Evolutionary conservation across 2,113 vertebrate genomes (phyloP).

Genomic region (Lasiurus borealis): DNA sequence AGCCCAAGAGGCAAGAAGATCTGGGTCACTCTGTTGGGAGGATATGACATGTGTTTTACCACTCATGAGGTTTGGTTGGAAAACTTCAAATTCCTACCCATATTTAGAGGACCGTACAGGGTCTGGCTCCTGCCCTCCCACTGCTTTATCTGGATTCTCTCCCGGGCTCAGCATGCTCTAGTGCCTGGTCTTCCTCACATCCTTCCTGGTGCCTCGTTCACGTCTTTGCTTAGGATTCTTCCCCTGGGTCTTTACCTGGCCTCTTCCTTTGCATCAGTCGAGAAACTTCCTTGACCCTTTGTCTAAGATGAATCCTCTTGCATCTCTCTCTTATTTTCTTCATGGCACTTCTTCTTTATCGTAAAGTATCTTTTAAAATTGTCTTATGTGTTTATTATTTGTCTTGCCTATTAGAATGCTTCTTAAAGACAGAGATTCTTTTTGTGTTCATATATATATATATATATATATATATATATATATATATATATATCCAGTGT

Average conservation of each 20-base stretch:
- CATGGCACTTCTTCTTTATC: not conserved
- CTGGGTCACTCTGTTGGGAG: not conserved
- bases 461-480: too few species aligned
- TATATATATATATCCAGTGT: not conserved
- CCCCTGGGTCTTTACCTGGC: too few species aligned
- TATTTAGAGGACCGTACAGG: fast-evolving
- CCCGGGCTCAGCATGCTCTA: fast-evolving
- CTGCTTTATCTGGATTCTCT: not conserved
- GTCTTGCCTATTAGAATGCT: not conserved
- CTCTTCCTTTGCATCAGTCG: not conserved
- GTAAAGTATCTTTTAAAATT: not conserved
- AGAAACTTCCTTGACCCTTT: not conserved
- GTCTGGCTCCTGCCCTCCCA: not conserved
- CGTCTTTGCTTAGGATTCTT: too few species aligned
- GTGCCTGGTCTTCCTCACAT: fast-evolving
- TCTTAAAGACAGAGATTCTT: not conserved
- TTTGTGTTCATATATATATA: too few species aligned
- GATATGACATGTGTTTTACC: not conserved
- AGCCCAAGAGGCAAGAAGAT: too few species aligned
- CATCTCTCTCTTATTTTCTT: not conserved
- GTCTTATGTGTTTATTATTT: not conserved
- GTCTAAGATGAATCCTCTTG: not conserved
- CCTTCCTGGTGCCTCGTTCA: fast-evolving
- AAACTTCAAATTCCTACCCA: not conserved
- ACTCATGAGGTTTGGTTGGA: not conserved